Evolutionary conservation across 2,113 vertebrate species (phyloP), one percentile per base, ranked within the genome.

Genomic region (Falcunculus frontatus): DNA sequence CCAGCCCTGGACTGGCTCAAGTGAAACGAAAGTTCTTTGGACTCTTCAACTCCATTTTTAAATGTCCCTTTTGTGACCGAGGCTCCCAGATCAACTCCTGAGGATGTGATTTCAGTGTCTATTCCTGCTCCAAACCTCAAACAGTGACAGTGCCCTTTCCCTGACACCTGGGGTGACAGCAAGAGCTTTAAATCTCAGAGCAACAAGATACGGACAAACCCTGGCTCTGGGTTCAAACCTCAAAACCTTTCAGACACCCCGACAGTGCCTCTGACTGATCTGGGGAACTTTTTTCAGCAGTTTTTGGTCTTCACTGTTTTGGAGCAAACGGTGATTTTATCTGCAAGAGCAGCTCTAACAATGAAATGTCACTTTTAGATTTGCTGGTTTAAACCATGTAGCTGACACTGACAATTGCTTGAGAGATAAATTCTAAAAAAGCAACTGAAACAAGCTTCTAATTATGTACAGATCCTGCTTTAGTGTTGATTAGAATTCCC

Each of bases 401-500:
- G 70, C 67, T 90, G 90, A 80, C 87, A 74, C 72, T 65, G 79
- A 59, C 72, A 94, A 53, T 84, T 87, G 52, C 67, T 83, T 69
- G 42, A 77, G 55, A 3, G 27, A 74, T 47, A 80, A 87, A 85
- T 74, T 90, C 78, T 76, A 78, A 67, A 93, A 89, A 90, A 76
- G 33, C 68, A 80, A 25, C 72, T 50, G 55, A 94, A 93, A 65
- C 63, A 90, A 96, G 85, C 42, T 95, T 64, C 95, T 94, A 95
- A 97, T 94, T 96, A 87, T 35, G 30, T 86, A 62, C 78, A 93
- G 65, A 79, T 93, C 74, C 93, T 89, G 65, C 87, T 80, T 87
- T 74, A 70, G 79, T 77, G 87, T 73, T 95, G 93, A 96, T 97
- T 93, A 95, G 74, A 96, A 96, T 95, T 94, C 68, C 75, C 72